These are phyloP conservation scores for Zenarchopterus dispar DNA, from an alignment of 2,797 vertebrate genomes.

Conservation along the genomic window DNA sequence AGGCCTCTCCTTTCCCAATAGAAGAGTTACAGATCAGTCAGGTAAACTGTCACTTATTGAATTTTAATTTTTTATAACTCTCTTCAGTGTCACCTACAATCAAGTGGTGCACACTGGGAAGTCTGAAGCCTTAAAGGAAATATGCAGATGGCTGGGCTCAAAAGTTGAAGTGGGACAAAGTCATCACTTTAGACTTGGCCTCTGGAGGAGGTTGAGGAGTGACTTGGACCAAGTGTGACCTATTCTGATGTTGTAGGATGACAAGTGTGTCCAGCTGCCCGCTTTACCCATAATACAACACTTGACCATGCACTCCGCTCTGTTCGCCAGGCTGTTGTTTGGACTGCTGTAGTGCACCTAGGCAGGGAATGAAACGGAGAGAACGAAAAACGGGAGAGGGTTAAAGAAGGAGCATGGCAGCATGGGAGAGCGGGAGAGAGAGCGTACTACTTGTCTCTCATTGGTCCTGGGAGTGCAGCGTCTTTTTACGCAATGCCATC, in stretches of 20 bases:
- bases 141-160: conserved; percentile 34
- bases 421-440: conserved; percentile 49
- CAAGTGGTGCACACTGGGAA: conserved; percentile 20
- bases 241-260: conserved; percentile 7
- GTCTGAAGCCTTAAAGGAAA: conserved; percentile 26
- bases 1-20: conserved; percentile 40
- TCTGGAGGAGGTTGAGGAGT: conserved; percentile 23
- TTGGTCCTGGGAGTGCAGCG: conserved; percentile 59
- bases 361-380: conserved; percentile 36
- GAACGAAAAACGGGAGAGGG: conserved; percentile 58
- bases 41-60: conserved; percentile 55
- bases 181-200: conserved; percentile 29
- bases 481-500: conserved; percentile 62
- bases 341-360: conserved; percentile 55
- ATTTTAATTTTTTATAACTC: conserved; percentile 69
- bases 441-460: conserved; percentile 62
- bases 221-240: conserved; percentile 29
- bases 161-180: conserved; percentile 35
- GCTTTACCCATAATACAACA: conserved; percentile 16
- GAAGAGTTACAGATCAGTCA: conserved; percentile 68
- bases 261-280: conserved; percentile 21
- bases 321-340: conserved; percentile 52
- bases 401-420: conserved; percentile 63
- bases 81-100: conserved; percentile 42
- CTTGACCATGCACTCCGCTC: conserved; percentile 19